A percentile compares a stretch with the other conserved stretches of the same genome.
These are phyloP conservation scores for Gadopsis marmoratus DNA, from an alignment of 2,797 vertebrate species.

Conservation along the genomic window DNA sequence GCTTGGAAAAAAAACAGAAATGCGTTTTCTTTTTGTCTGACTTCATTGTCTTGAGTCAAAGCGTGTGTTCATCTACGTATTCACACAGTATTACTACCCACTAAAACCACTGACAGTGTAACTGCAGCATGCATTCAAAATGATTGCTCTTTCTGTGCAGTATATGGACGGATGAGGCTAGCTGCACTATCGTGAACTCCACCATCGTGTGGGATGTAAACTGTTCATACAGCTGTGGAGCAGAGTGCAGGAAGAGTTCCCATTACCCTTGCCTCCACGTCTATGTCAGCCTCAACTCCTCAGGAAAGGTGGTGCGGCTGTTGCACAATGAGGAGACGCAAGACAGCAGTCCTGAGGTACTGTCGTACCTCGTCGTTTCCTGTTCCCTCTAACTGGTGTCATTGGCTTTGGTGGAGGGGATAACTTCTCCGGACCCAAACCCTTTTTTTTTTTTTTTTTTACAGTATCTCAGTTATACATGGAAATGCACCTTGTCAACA, in stretches of 20 bases:
- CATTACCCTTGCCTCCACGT: constrained; percentile 96
- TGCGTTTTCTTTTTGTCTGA: neutral
- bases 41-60: neutral
- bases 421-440: too few relatives aligned
- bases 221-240: constrained; percentile 94
- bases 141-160: constrained; percentile 67
- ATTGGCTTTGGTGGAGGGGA: too few relatives aligned
- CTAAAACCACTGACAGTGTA: neutral
- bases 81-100: neutral
- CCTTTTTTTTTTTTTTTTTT: too few relatives aligned
- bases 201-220: constrained; percentile 91
- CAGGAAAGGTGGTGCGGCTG: constrained; percentile 89
- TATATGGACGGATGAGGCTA: constrained; percentile 92
- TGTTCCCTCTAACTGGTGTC: neutral
- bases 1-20: neutral
- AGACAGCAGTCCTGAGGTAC: constrained; percentile 92
- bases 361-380: too few relatives aligned
- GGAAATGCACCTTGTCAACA: too few relatives aligned
- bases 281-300: constrained; percentile 91
- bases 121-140: neutral
- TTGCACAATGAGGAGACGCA: constrained; percentile 93
- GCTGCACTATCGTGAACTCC: constrained; percentile 90
- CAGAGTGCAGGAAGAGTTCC: constrained; percentile 92
- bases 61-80: neutral
- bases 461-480: too few relatives aligned